phyloP scores from a whole-genome alignment of 2,797 vertebrate genomes.

The Toxotes lorentzi region DNA sequence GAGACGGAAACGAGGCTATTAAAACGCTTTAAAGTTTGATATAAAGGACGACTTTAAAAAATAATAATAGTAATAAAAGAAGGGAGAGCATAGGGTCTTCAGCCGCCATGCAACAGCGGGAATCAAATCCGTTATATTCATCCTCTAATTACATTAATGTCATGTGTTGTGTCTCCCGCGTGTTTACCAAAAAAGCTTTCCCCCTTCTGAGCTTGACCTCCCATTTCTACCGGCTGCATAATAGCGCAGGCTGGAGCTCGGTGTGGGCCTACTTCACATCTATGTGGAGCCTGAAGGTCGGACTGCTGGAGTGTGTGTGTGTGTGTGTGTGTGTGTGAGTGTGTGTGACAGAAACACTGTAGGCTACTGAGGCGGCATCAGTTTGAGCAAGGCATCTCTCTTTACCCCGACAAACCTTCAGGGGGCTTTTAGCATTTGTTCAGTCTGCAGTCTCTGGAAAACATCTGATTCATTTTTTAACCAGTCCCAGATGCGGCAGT shows the following conservation, averaged over 20 bases:
- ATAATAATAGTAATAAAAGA: background rate
- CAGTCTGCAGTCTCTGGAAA: conserved; percentile 88
- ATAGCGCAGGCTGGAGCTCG: conserved; percentile 78
- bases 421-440: conserved; percentile 90
- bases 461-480: conserved; percentile 94
- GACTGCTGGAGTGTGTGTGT: conserved; percentile 28
- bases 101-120: conserved; percentile 49
- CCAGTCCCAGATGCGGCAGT: conserved; percentile 88
- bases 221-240: conserved; percentile 84
- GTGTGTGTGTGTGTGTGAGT: background rate
- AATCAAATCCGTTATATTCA: conserved; percentile 72
- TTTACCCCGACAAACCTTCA: conserved; percentile 86
- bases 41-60: background rate
- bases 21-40: conserved; percentile 16
- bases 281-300: conserved; percentile 62
- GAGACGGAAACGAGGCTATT: background rate
- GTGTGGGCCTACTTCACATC: conserved; percentile 63
- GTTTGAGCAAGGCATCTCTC: conserved; percentile 82
- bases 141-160: conserved; percentile 81
- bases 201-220: conserved; percentile 77
- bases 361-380: conserved; percentile 78
- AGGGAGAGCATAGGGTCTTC: conserved; percentile 21
- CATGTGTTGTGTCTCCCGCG: conserved; percentile 81
- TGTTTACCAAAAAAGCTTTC: conserved; percentile 75
- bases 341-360: conserved; percentile 60